These are phyloP conservation scores for Augochlora pura DNA, from an alignment of 1,140 invertebrate genomes.

Conservation along the genomic window DNA sequence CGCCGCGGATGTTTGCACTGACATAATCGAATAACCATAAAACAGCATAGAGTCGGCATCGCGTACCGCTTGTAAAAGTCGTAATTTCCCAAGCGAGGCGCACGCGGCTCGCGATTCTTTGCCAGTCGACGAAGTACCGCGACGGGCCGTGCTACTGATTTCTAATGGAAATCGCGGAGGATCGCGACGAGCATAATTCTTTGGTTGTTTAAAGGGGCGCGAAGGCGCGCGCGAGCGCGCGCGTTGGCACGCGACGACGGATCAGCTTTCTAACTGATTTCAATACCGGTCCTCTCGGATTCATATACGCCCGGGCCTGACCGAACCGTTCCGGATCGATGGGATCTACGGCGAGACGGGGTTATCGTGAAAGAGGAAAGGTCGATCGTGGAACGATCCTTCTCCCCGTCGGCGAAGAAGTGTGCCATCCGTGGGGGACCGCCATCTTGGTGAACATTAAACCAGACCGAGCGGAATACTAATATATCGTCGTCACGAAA, in stretches of 20 bases:
- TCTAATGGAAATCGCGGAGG: conserved; percentile 70
- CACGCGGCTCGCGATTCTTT: not conserved
- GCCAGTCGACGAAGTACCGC: not conserved
- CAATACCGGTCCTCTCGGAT: conserved; percentile 34
- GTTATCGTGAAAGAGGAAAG: conserved; percentile 53
- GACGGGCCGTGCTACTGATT: conserved; percentile 35
- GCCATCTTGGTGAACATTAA: not conserved
- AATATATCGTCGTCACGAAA: conserved; percentile 6
- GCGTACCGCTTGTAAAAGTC: not conserved
- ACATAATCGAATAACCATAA: not conserved
- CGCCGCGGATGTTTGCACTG: not conserved
- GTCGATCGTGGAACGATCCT: conserved; percentile 21
- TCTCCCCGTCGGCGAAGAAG: not conserved
- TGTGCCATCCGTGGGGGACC: conserved; percentile 29
- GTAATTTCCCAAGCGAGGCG: not conserved
- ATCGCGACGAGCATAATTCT: conserved; percentile 48
- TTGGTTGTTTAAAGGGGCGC: not conserved
- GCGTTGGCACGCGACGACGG: conserved; percentile 49
- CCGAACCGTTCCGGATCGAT: conserved; percentile 36
- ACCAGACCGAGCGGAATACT: conserved; percentile 5
- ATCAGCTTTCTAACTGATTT: conserved; percentile 70
- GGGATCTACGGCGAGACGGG: conserved; percentile 35
- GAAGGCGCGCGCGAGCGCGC: not conserved
- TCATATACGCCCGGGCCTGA: conserved; percentile 31
- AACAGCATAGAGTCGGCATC: not conserved